Evolutionary conservation across 2,888 invertebrate genomes (phyloP).

Genomic region (Lagria hirta): DNA sequence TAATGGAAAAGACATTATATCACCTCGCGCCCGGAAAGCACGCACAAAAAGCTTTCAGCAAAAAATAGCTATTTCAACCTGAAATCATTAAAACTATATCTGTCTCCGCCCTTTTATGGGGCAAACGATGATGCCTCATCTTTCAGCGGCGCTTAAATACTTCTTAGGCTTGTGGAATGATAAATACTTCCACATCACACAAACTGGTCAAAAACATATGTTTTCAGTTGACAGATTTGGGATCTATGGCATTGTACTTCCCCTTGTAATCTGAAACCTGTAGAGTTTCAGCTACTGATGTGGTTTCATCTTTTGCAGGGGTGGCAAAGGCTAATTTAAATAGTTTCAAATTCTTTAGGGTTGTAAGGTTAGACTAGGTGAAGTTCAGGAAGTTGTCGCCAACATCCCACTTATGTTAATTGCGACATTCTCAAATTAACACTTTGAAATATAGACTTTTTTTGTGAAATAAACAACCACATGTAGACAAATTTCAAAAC

Average conservation of each 20-base stretch:
- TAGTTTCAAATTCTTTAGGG: slow-evolving; percentile 13
- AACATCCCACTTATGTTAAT: slow-evolving; percentile 42
- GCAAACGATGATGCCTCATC: slow-evolving; percentile 8
- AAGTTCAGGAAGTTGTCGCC: slow-evolving; percentile 29
- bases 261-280: slow-evolving; percentile 15
- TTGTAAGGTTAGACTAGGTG: slow-evolving; percentile 13
- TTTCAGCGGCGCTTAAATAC: slow-evolving; percentile 22
- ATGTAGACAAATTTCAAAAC: too few relatives aligned
- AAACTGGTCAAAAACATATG: slow-evolving; percentile 21
- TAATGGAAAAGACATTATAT: too few relatives aligned
- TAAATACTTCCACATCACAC: slow-evolving; percentile 18
- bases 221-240: slow-evolving; percentile 15
- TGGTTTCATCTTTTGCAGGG: slow-evolving; percentile 8
- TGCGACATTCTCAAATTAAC: slow-evolving; percentile 45
- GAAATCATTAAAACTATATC: too few relatives aligned
- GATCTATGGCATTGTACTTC: slow-evolving; percentile 7
- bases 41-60: too few relatives aligned
- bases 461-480: too few relatives aligned
- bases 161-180: slow-evolving; percentile 19
- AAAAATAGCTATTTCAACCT: too few relatives aligned
- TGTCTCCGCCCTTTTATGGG: too few relatives aligned
- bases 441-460: slow-evolving; percentile 51
- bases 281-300: slow-evolving; percentile 5
- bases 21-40: too few relatives aligned
- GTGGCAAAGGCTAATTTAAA: slow-evolving; percentile 13